These are phyloP conservation scores for Porites australiensis DNA, from an alignment of 64 coral and sea anemone species.

Conservation along the genomic window DNA sequence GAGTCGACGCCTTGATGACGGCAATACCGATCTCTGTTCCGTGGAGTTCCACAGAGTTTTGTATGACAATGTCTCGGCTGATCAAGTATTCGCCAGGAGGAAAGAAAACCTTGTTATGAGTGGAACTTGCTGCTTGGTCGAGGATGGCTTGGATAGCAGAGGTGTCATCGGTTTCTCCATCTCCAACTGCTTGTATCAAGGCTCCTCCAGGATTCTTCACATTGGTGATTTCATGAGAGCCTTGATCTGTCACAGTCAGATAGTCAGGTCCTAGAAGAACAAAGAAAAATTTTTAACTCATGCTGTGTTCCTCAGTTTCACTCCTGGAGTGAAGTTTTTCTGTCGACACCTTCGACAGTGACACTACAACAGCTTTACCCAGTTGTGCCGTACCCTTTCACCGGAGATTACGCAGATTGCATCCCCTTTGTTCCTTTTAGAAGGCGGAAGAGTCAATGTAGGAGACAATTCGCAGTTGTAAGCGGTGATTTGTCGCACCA, in stretches of 20 bases:
- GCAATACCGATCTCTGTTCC: slow-evolving; percentile 25
- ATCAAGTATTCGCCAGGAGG: slow-evolving; percentile 47
- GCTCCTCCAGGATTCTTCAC: slow-evolving; percentile 1
- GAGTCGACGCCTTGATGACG: neutral
- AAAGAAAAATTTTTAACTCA: neutral
- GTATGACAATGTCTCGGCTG: neutral
- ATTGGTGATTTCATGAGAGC: slow-evolving; percentile 13
- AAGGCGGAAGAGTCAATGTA: too few species aligned
- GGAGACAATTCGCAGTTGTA: too few species aligned
- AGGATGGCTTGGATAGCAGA: slow-evolving; percentile 28
- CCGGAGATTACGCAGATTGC: too few species aligned
- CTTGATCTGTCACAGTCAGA: slow-evolving; percentile 1
- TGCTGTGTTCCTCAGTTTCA: neutral
- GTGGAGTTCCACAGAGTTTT: neutral
- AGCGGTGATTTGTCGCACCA: too few species aligned
- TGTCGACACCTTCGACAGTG: too few species aligned
- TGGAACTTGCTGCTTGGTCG: neutral
- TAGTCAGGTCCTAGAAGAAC: neutral
- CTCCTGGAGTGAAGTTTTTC: neutral
- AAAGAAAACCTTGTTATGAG: slow-evolving; percentile 31
- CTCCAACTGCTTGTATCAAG: slow-evolving; percentile 15
- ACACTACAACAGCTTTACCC: too few species aligned
- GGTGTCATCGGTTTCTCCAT: slow-evolving; percentile 30
- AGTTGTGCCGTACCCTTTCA: too few species aligned
- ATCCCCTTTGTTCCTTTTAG: too few species aligned